phyloP scores from a whole-genome alignment of 2,797 vertebrate genomes.

The Lycodopsis pacificus region DNA sequence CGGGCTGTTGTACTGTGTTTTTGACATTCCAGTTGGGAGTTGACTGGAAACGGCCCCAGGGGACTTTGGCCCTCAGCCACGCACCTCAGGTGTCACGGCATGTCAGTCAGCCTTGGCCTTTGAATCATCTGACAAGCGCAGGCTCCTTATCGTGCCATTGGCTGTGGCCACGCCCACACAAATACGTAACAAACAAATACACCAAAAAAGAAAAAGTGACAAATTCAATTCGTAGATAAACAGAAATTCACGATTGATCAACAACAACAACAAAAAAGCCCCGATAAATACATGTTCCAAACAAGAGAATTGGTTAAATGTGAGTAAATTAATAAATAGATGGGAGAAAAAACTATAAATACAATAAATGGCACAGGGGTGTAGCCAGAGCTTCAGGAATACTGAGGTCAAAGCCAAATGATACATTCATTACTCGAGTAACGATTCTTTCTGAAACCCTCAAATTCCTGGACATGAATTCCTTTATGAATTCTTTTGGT shows the following conservation, averaged over 20 bases:
- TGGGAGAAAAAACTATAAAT: background rate
- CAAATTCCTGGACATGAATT: background rate
- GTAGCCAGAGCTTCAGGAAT: background rate
- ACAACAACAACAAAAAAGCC: background rate
- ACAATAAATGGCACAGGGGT: too few relatives aligned
- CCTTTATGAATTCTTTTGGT: background rate
- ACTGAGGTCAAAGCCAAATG: background rate
- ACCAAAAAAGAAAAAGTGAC: background rate
- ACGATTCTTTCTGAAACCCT: background rate
- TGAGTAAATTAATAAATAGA: background rate
- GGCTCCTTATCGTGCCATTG: conserved; percentile 63
- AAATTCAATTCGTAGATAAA: background rate
- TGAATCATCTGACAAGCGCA: conserved; percentile 62
- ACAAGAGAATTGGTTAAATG: background rate
- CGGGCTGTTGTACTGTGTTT: conserved; percentile 62
- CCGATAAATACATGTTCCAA: background rate
- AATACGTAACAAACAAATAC: conserved; percentile 29
- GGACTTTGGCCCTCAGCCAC: conserved; percentile 74
- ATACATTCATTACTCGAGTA: background rate
- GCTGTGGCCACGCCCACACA: conserved; percentile 22
- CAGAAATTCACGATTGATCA: background rate
- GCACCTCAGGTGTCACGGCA: conserved; percentile 73
- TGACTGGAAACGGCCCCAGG: conserved; percentile 63
- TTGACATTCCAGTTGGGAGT: conserved; percentile 74
- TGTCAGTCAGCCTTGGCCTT: conserved; percentile 72